A percentile compares a stretch with the other conserved stretches of the same genome.
These are phyloP conservation scores for Argyrosomus japonicus DNA, from an alignment of 2,113 vertebrate genomes.

Conservation along the genomic window DNA sequence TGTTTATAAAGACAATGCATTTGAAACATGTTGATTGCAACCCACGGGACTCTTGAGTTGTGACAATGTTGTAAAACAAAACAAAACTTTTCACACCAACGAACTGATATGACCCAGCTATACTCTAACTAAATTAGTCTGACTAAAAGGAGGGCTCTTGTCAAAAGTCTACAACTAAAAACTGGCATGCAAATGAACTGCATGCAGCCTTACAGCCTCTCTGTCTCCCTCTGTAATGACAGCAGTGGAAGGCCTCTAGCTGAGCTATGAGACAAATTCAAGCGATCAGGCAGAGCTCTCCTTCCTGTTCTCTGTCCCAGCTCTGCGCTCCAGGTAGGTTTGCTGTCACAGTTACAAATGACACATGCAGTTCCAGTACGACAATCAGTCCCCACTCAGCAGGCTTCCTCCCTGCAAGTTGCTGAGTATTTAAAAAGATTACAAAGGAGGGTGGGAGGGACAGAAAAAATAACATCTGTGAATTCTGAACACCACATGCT, in stretches of 20 bases:
- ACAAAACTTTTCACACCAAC: neutral
- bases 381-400: conserved; percentile 64
- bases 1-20: neutral
- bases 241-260: conserved; percentile 39
- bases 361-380: conserved; percentile 53
- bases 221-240: conserved; percentile 21
- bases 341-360: conserved; percentile 72
- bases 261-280: conserved; percentile 52
- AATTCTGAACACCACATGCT: conserved; percentile 2
- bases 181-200: conserved; percentile 36
- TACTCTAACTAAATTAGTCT: neutral
- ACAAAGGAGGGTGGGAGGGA: conserved; percentile 32
- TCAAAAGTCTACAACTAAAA: conserved; percentile 4
- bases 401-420: conserved; percentile 42
- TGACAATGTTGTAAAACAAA: neutral
- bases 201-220: conserved; percentile 6
- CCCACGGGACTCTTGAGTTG: neutral
- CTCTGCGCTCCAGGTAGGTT: conserved; percentile 58
- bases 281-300: conserved; percentile 39
- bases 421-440: conserved; percentile 68
- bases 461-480: conserved; percentile 40
- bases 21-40: neutral
- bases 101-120: neutral
- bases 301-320: conserved; percentile 42
- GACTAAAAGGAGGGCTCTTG: neutral